A percentile compares a stretch with the other conserved stretches of the same genome.
Conservation (phyloP, 2,888 invertebrate species). For the Heliconius ethilla region DNA sequence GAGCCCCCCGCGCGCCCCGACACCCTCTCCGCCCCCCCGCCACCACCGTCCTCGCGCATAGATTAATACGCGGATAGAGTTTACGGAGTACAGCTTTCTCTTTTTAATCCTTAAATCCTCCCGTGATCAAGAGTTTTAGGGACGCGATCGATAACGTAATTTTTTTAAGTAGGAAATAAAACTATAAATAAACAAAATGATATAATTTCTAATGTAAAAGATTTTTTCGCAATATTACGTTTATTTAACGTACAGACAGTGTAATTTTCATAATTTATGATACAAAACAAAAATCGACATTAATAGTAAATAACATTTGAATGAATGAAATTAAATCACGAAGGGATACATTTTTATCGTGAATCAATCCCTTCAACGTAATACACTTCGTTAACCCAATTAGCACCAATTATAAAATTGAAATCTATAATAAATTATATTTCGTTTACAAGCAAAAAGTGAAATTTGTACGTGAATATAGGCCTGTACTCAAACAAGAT, state of each 20-base stretch:
- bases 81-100: conserved; percentile 52
- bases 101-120: conserved; percentile 57
- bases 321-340: not conserved
- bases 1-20: conserved; percentile 45
- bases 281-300: not conserved
- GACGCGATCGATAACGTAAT: not conserved
- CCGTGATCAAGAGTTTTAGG: conserved; percentile 8
- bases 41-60: conserved; percentile 56
- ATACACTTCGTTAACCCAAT: not conserved
- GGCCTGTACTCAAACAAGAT: not conserved
- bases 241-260: not conserved
- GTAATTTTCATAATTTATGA: no score
- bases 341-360: not conserved
- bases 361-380: not conserved
- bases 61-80: conserved; percentile 62
- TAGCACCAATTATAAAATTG: not conserved
- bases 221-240: not conserved
- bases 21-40: conserved; percentile 51
- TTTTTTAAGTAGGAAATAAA: not conserved
- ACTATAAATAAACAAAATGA: not conserved
- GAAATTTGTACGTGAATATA: not conserved
- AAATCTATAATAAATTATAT: not conserved
- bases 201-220: no score
- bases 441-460: not conserved
- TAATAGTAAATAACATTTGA: not conserved